phyloP scores from a whole-genome alignment of 2,797 vertebrate species.

The Cyclura pinguis region DNA sequence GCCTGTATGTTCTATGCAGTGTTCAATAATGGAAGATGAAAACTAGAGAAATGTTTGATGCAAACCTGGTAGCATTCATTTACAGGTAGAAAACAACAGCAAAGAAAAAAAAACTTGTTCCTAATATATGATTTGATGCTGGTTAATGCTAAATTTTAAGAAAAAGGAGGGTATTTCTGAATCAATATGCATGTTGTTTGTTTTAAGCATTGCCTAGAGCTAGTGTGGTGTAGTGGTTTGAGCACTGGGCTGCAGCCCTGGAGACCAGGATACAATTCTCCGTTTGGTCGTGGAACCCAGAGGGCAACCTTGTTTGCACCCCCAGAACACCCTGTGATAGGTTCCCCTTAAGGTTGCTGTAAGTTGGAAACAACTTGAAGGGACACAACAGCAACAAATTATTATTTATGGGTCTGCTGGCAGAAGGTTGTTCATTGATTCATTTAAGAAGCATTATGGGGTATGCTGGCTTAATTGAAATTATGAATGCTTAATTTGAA shows the following conservation, averaged over 20 bases:
- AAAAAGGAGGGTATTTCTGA: constrained; percentile 7
- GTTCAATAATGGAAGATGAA: not conserved
- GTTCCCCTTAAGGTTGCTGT: too few species aligned
- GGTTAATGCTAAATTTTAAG: constrained; percentile 25
- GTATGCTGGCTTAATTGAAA: not conserved
- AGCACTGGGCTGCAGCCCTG: too few species aligned
- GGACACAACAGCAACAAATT: not conserved
- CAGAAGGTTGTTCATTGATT: not conserved
- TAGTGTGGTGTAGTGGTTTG: too few species aligned
- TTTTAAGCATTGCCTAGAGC: not conserved
- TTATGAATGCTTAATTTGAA: not conserved
- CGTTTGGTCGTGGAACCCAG: too few species aligned
- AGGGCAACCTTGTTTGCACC: too few species aligned
- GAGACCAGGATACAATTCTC: too few species aligned
- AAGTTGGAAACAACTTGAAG: too few species aligned
- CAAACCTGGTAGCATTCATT: not conserved
- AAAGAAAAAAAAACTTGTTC: constrained; percentile 4
- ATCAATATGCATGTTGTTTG: constrained; percentile 9
- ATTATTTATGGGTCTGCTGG: not conserved
- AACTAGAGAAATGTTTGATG: too few species aligned
- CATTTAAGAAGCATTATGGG: too few species aligned
- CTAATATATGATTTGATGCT: constrained; percentile 13
- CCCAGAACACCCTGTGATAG: too few species aligned
- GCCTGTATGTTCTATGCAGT: not conserved
- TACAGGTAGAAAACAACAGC: not conserved